Evolutionary conservation across 1,140 invertebrate species (phyloP).

Genomic region (Formica selysi): DNA sequence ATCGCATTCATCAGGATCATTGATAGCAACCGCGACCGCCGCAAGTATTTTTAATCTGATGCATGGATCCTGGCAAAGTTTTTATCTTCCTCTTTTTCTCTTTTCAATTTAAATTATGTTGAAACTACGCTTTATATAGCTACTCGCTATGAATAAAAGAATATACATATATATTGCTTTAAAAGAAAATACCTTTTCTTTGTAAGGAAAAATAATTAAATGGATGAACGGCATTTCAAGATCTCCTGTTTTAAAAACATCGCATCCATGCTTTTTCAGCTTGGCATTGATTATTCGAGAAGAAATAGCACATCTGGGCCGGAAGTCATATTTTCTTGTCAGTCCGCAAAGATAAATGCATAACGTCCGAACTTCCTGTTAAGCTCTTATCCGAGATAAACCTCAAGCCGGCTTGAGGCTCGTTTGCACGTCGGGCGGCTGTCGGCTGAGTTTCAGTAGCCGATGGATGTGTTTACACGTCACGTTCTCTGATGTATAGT

Average conservation of each 20-base stretch:
- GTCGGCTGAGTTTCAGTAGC: conserved; percentile 60
- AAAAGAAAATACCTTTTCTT: neutral
- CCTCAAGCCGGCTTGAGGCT: conserved; percentile 57
- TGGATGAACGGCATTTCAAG: neutral
- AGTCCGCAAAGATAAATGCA: conserved; percentile 52
- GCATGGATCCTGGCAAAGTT: neutral
- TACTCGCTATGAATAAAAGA: neutral
- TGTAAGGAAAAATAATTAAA: neutral
- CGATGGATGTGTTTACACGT: conserved; percentile 64
- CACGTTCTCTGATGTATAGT: conserved; percentile 63
- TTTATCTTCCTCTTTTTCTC: neutral
- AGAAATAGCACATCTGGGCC: conserved; percentile 23
- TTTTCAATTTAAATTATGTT: too few species aligned
- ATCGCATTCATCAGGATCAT: neutral
- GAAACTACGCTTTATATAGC: too few species aligned
- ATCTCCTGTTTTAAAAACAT: neutral
- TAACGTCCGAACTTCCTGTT: conserved; percentile 53
- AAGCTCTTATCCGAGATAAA: conserved; percentile 59
- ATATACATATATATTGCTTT: neutral
- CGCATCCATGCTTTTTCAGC: neutral
- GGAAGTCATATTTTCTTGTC: conserved; percentile 59
- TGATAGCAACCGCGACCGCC: neutral
- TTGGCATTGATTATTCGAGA: neutral
- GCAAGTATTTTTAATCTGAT: conserved; percentile 18
- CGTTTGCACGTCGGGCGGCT: conserved; percentile 57